Conservation (phyloP, 1,140 invertebrate genomes). For the Drosophila albomicans region DNA sequence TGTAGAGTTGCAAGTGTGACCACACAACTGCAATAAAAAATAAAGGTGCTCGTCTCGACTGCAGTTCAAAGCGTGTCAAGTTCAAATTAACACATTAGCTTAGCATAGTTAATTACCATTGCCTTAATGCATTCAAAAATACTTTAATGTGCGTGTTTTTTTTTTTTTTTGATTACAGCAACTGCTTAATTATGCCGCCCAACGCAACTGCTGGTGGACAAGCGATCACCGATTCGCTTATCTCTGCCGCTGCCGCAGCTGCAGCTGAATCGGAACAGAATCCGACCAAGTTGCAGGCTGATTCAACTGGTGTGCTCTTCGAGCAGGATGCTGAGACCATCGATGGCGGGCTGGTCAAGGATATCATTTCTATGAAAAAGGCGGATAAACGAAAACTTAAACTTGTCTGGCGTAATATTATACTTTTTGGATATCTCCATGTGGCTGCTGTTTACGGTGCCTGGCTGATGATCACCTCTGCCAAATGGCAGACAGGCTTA, state of each 20-base stretch:
- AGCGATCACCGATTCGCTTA: conserved; percentile 75
- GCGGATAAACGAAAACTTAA: conserved; percentile 85
- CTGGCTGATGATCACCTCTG: conserved; percentile 92
- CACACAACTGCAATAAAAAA: conserved; percentile 10
- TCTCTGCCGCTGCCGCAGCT: conserved; percentile 52
- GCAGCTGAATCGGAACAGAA: conserved; percentile 65
- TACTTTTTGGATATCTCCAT: conserved; percentile 94
- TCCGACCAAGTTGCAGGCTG: conserved; percentile 67
- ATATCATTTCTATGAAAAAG: conserved; percentile 83
- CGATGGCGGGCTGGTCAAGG: conserved; percentile 86
- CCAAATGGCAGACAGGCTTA: conserved; percentile 90
- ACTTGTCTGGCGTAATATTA: conserved; percentile 97
- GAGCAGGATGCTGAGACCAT: conserved; percentile 87
- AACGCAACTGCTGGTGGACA: conserved; percentile 78
- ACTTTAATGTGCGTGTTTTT: conserved; percentile 20
- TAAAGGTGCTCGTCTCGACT: conserved; percentile 4
- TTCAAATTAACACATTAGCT: conserved; percentile 62
- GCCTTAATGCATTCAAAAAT: conserved; percentile 2
- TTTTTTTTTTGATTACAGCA: conserved; percentile 34
- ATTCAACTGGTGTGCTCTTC: conserved; percentile 87
- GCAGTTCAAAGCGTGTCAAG: conserved; percentile 66
- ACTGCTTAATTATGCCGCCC: conserved; percentile 78
- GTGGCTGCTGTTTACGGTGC: conserved; percentile 93
- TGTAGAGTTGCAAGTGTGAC: conserved; percentile 16
- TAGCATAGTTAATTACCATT: conserved; percentile 50